These are phyloP conservation scores for Protomyctophum bolini DNA, from an alignment of 2,113 vertebrate genomes.

Conservation along the genomic window DNA sequence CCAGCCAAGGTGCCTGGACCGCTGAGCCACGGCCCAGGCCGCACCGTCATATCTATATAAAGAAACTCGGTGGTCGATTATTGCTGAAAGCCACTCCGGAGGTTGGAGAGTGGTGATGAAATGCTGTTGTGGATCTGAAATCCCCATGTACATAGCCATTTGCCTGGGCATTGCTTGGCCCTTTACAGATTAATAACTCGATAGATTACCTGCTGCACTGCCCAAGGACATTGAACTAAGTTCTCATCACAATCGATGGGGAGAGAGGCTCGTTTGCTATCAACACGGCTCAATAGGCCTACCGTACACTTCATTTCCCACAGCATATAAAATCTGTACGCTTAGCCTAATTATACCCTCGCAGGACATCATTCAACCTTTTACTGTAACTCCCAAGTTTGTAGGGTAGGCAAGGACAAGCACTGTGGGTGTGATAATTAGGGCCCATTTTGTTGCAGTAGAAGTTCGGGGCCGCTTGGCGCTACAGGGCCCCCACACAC, in stretches of 20 bases:
- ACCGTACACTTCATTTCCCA: constrained; percentile 75
- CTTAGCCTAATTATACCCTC: constrained; percentile 74
- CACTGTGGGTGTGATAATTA: constrained; percentile 17
- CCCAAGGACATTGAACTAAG: constrained; percentile 79
- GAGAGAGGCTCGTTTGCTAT: constrained; percentile 66
- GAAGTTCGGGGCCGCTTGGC: no score
- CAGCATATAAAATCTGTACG: constrained; percentile 42
- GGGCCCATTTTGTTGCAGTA: constrained; percentile 3
- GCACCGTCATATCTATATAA: no score
- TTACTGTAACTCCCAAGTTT: constrained; percentile 53
- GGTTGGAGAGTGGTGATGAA: constrained; percentile 35
- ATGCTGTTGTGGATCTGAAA: constrained; percentile 45
- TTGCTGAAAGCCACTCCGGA: background rate
- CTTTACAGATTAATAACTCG: constrained; percentile 78
- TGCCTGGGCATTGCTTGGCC: constrained; percentile 56
- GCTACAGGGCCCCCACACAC: no score
- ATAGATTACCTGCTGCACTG: constrained; percentile 77
- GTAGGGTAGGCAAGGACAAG: constrained; percentile 36
- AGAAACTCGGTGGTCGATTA: constrained; percentile 44
- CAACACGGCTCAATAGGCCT: constrained; percentile 63
- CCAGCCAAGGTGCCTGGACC: no score
- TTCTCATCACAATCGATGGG: constrained; percentile 69
- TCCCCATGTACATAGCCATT: constrained; percentile 62
- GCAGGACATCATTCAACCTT: constrained; percentile 35
- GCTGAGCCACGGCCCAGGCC: no score